phyloP scores from a whole-genome alignment of 2,888 invertebrate species.

The Macrosoma leucophasiata region DNA sequence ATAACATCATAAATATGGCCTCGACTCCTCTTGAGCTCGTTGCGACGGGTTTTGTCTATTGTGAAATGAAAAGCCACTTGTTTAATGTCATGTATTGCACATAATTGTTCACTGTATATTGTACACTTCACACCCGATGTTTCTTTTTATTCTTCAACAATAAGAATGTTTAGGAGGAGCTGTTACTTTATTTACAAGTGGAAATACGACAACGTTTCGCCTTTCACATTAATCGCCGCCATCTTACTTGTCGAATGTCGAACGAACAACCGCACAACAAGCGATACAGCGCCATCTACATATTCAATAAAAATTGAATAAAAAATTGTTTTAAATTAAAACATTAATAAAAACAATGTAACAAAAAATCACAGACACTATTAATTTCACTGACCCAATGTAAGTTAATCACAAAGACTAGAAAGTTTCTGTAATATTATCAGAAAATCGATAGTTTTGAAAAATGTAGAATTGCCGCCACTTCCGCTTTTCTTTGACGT shows the following conservation, averaged over 20 bases:
- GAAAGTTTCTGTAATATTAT: too few species aligned
- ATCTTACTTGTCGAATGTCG: conserved; percentile 75
- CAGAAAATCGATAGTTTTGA: neutral
- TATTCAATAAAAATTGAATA: conserved; percentile 20
- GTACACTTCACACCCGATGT: conserved; percentile 44
- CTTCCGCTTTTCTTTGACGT: conserved; percentile 8
- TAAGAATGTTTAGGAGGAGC: conserved; percentile 45
- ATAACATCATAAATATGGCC: conserved; percentile 82
- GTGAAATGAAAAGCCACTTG: conserved; percentile 63
- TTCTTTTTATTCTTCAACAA: conserved; percentile 34
- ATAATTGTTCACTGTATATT: conserved; percentile 47
- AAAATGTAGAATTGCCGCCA: conserved; percentile 7
- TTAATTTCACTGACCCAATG: too few species aligned
- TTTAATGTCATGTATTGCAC: conserved; percentile 41
- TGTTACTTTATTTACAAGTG: conserved; percentile 70
- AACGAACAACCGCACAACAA: conserved; percentile 78
- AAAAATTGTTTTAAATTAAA: neutral
- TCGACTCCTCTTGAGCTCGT: conserved; percentile 68
- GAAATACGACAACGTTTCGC: conserved; percentile 75
- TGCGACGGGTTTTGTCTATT: conserved; percentile 73
- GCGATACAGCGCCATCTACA: conserved; percentile 78
- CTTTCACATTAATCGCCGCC: conserved; percentile 81
- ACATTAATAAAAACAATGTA: conserved; percentile 15
- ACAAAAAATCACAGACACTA: conserved; percentile 1
- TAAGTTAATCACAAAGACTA: too few species aligned